A percentile compares a stretch with the other conserved stretches of the same genome.
Evolutionary conservation across 2,797 vertebrate species (phyloP).

Genomic region (Spatula clypeata): DNA sequence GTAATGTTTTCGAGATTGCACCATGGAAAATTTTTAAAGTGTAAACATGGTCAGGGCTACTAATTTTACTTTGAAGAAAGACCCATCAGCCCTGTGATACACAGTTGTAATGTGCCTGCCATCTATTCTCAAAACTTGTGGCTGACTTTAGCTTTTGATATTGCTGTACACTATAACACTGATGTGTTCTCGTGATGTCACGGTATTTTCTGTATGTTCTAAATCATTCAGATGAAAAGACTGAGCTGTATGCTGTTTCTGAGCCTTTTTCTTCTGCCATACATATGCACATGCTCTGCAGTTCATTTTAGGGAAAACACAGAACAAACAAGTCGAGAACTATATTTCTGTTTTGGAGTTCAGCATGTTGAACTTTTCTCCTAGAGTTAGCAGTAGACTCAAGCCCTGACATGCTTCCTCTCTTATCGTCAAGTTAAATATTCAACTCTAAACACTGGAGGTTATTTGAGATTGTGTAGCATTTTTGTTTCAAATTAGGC

Average conservation of each 20-base stretch:
- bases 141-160: neutral
- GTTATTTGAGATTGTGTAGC: neutral
- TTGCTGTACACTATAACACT: neutral
- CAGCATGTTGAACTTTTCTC: neutral
- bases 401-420: neutral
- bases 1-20: neutral
- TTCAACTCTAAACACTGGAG: neutral
- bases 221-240: neutral
- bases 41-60: neutral
- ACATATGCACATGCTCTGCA: neutral
- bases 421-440: neutral
- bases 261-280: neutral
- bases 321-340: neutral
- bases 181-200: neutral
- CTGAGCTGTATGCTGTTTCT: neutral
- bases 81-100: neutral
- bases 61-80: neutral
- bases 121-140: neutral
- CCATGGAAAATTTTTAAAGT: neutral
- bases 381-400: neutral
- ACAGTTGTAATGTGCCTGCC: neutral
- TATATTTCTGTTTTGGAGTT: neutral
- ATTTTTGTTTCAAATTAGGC: neutral
- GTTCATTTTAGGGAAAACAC: neutral
- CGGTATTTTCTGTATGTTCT: neutral